A percentile compares a stretch with the other conserved stretches of the same genome.
These are phyloP conservation scores for Aphidius colemani DNA, from an alignment of 2,888 invertebrate genomes.

Conservation along the genomic window DNA sequence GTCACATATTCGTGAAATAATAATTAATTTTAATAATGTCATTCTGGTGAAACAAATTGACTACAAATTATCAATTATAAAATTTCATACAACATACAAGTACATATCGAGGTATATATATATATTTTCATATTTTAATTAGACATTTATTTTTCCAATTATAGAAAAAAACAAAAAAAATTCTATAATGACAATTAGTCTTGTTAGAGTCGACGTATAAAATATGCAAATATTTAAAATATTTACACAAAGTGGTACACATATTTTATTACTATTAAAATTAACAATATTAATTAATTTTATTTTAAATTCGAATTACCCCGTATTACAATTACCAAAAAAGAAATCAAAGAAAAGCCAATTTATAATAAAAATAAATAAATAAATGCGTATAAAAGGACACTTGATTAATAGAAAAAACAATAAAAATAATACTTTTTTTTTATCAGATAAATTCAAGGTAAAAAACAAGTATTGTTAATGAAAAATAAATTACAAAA, in stretches of 20 bases:
- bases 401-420: neutral
- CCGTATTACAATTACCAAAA: too few relatives aligned
- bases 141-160: conserved; percentile 5
- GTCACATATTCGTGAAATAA: conserved; percentile 29
- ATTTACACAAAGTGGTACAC: conserved; percentile 42
- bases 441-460: neutral
- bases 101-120: conserved; percentile 13
- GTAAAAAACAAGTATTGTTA: neutral
- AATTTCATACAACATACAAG: too few relatives aligned
- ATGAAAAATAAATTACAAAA: neutral
- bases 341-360: too few relatives aligned
- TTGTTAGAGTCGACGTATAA: conserved; percentile 54
- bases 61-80: too few relatives aligned
- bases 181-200: neutral
- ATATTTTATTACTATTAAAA: neutral
- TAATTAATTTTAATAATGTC: too few relatives aligned
- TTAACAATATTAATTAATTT: too few relatives aligned
- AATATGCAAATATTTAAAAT: conserved; percentile 54
- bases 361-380: too few relatives aligned
- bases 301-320: too few relatives aligned
- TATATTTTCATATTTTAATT: conserved; percentile 30
- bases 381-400: neutral
- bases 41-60: too few relatives aligned
- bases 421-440: too few relatives aligned
- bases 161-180: neutral